Evolutionary conservation across 2,113 vertebrate genomes (phyloP).

Genomic region (Dunckerocampus dactyliophorus): DNA sequence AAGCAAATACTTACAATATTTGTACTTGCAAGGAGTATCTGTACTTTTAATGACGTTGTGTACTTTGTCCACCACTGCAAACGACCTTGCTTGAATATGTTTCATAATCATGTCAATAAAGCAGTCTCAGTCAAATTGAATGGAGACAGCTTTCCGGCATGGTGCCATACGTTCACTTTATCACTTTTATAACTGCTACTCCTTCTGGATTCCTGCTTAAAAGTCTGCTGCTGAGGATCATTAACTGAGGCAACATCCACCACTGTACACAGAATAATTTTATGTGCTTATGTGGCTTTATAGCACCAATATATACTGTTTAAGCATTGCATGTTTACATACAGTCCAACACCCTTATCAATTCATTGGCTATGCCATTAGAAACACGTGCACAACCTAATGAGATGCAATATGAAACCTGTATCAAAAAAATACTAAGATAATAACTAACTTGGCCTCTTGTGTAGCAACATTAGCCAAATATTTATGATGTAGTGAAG

Average conservation of each 20-base stretch:
- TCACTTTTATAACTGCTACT: conserved; percentile 13
- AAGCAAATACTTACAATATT: no score
- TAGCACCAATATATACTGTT: not conserved
- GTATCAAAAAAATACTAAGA: no score
- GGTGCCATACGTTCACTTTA: not conserved
- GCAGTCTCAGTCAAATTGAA: not conserved
- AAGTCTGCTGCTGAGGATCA: conserved; percentile 13
- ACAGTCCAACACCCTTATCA: not conserved
- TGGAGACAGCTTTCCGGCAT: not conserved
- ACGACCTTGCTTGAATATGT: not conserved
- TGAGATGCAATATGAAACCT: not conserved
- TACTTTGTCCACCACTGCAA: no score
- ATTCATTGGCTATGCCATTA: not conserved
- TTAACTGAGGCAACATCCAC: conserved; percentile 3
- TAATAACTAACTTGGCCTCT: no score
- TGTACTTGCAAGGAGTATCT: no score
- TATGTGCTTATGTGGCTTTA: conserved; percentile 1
- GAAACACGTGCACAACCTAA: not conserved
- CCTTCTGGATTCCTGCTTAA: not conserved
- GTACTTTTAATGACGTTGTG: no score
- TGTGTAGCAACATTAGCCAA: not conserved
- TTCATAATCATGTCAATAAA: not conserved
- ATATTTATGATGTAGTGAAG: no score
- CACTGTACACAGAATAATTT: not conserved
- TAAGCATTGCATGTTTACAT: not conserved